Percentiles rank a stretch among this genome's conserved stretches.
Conservation (phyloP, 2,888 invertebrate species). For the Dryobotodes eremita region DNA sequence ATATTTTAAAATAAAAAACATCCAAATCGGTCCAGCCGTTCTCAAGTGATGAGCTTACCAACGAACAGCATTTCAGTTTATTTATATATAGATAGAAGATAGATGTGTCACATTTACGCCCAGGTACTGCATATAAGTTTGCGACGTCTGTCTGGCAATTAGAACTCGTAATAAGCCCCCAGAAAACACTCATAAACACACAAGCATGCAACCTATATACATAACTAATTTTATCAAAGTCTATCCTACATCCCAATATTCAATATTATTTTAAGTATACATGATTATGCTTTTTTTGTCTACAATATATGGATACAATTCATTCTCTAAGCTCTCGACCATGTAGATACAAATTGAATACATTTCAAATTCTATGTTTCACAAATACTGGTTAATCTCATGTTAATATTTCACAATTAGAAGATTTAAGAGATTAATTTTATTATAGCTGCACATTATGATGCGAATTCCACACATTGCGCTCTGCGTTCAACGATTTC, state of each 20-base stretch:
- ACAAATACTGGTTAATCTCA: slow-evolving; percentile 38
- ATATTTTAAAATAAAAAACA: not conserved
- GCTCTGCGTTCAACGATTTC: slow-evolving; percentile 9
- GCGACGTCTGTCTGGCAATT: not conserved
- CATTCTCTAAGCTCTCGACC: slow-evolving; percentile 28
- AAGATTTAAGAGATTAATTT: slow-evolving; percentile 9
- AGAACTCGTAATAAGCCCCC: slow-evolving; percentile 3
- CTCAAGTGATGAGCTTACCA: not conserved
- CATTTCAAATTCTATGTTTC: slow-evolving; percentile 11
- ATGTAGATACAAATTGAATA: slow-evolving; percentile 14
- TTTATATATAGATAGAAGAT: not conserved
- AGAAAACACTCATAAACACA: slow-evolving; percentile 35
- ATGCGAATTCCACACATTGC: not conserved
- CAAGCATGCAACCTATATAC: slow-evolving; percentile 60
- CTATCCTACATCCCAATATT: slow-evolving; percentile 53
- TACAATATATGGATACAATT: slow-evolving; percentile 29
- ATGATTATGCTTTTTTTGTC: slow-evolving; percentile 48
- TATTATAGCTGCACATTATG: slow-evolving; percentile 38
- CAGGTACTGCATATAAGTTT: not conserved
- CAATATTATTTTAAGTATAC: slow-evolving; percentile 32
- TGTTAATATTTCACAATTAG: slow-evolving; percentile 37
- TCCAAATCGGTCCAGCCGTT: not conserved
- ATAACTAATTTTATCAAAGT: slow-evolving; percentile 37
- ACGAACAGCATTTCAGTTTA: not conserved
- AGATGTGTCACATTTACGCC: not conserved